Evolutionary conservation across 1,140 invertebrate species (phyloP).

Genomic region (Stenopsyche tienmushanensis): DNA sequence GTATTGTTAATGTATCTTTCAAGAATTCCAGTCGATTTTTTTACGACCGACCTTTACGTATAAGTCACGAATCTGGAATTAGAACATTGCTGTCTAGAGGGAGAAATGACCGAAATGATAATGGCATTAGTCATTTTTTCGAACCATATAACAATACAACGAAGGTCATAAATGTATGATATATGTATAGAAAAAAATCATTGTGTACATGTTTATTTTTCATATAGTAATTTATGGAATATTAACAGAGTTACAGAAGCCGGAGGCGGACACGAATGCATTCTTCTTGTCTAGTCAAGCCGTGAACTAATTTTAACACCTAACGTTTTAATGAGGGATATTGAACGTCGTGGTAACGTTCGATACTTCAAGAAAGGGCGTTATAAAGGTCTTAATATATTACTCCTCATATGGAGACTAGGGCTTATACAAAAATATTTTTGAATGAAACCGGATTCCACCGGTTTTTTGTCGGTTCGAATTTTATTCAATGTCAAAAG

Average conservation of each 20-base stretch:
- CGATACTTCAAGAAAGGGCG: slow-evolving; percentile 15
- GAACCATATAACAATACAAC: too few relatives aligned
- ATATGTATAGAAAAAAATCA: too few relatives aligned
- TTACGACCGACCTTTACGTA: slow-evolving; percentile 6
- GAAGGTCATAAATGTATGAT: too few relatives aligned
- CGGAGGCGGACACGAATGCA: slow-evolving; percentile 15
- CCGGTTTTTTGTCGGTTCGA: too few relatives aligned
- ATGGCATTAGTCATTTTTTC: not conserved
- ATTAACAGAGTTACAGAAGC: too few relatives aligned
- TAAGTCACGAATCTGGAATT: slow-evolving; percentile 21
- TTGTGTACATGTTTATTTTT: too few relatives aligned
- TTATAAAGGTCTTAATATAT: slow-evolving; percentile 2
- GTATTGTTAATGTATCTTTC: slow-evolving; percentile 10
- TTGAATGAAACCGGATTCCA: too few relatives aligned
- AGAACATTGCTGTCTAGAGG: too few relatives aligned
- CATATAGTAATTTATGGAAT: too few relatives aligned
- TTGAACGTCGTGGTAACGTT: slow-evolving; percentile 1
- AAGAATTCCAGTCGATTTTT: slow-evolving; percentile 1
- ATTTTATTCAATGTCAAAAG: too few relatives aligned
- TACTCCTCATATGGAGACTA: too few relatives aligned
- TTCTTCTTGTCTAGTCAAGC: slow-evolving; percentile 3
- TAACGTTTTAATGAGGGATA: slow-evolving; percentile 9
- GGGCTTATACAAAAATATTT: too few relatives aligned
- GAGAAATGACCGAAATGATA: slow-evolving; percentile 18
- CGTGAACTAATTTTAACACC: slow-evolving; percentile 18